Base-by-base conservation (phyloP, 2,797 vertebrate species). In the Esox lucius region DNA sequence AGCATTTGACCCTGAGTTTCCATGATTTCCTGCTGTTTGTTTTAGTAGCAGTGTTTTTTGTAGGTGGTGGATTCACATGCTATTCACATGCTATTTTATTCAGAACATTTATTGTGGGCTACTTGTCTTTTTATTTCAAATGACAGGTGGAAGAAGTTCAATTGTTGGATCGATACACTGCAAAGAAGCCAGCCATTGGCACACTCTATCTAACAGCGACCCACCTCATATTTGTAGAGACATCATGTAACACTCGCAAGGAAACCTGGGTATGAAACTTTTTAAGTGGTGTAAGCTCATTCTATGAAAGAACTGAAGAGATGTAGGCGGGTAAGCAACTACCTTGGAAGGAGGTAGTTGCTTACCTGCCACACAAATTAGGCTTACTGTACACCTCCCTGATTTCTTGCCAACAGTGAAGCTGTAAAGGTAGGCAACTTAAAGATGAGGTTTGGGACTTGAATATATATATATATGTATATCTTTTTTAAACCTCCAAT, bases 171-270 rank as follows among this genome's bases (percentile, higher is more conserved):
- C 87, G 91, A 71, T 94, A 94, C 1, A 56, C 85, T 4, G 83
- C 49, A 33, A 94, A 92, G 80, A 94, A 88, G 77, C 84, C 94
- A 33, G 85, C 85, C 3, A 84, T 78, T 0, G 95, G 95, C 5
- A 95, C 93, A 0, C 51, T 96, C 1, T 95, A 95, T 80, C 87
- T 96, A 84, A 95, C 94, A 4, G 93, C 93, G 16, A 95, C 94
- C 0, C 94, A 95, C 81, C 89, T 96, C 0, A 95, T 95, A 79
- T 95, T 94, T 0, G 94, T 95, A 5, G 93, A 95, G 39, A 85
- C 91, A 42, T 89, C 88, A 53, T 83, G 87, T 75, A 89, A 89
- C 81, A 71, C 80, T 7, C 87, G 90, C 42, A 94, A 93, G 71
- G 94, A 95, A 87, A 95, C 91, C 82, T 95, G 93, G 94, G 94